Evolutionary conservation across 2,113 vertebrate species (phyloP).

Genomic region (Halcyon malimbica): DNA sequence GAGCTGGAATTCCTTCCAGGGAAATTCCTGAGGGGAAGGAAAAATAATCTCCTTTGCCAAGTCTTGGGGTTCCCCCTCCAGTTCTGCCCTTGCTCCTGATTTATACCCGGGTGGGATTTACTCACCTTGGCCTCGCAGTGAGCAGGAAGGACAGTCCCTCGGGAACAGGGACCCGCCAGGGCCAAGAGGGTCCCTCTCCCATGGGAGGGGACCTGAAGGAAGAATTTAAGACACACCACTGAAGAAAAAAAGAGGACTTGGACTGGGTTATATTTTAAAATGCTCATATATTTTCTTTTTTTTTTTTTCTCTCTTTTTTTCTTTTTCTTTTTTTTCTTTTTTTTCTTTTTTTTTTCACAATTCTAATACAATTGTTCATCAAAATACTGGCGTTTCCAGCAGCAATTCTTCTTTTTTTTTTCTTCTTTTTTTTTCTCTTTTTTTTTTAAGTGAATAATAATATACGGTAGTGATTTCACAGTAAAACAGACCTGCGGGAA

Average conservation of each 20-base stretch:
- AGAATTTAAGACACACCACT: not conserved
- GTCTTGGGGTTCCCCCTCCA: accelerated
- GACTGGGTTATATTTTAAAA: constrained; percentile 66
- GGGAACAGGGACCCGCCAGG: not conserved
- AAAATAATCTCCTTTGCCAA: accelerated
- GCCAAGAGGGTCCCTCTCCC: too few species aligned
- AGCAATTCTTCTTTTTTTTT: too few species aligned
- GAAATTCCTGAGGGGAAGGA: not conserved
- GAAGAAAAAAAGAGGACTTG: constrained; percentile 43
- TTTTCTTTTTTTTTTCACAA: too few species aligned
- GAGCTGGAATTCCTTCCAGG: not conserved
- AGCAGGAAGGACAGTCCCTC: not conserved
- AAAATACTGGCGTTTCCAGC: too few species aligned
- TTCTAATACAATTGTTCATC: too few species aligned
- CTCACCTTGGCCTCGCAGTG: accelerated
- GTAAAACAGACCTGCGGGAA: constrained; percentile 64
- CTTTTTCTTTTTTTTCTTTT: constrained; percentile 8
- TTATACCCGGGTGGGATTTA: accelerated
- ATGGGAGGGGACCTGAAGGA: not conserved
- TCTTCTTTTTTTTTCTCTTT: too few species aligned
- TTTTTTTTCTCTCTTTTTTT: not conserved
- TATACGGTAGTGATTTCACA: constrained; percentile 73
- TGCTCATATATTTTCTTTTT: constrained; percentile 61
- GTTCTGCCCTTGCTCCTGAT: accelerated
- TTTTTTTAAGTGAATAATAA: constrained; percentile 41